phyloP scores from a whole-genome alignment of 2,888 invertebrate species.

The Microctonus aethiopoides region DNA sequence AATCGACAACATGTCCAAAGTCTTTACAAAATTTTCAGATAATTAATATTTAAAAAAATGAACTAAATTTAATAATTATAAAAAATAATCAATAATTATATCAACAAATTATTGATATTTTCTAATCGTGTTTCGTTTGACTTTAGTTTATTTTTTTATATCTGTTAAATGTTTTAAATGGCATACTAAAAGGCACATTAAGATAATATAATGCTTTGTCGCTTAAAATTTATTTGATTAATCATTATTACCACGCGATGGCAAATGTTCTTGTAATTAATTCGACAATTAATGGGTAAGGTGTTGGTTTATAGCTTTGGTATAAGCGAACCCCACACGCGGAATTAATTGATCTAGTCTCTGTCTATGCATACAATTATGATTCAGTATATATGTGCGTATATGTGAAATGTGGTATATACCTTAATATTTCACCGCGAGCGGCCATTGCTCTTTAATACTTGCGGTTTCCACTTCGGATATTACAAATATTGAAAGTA shows the following conservation, averaged over 20 bases:
- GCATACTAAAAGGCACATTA: background rate
- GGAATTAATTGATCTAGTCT: constrained; percentile 33
- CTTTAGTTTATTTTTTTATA: background rate
- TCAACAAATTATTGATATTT: background rate
- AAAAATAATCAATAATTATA: too few relatives aligned
- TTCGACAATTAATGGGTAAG: constrained; percentile 30
- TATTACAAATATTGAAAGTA: background rate
- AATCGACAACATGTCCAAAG: background rate
- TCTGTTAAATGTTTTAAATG: background rate
- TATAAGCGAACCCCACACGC: background rate
- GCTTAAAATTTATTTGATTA: background rate
- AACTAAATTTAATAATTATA: too few relatives aligned
- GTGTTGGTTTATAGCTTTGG: constrained; percentile 28
- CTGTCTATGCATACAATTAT: background rate
- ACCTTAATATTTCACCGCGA: constrained; percentile 5
- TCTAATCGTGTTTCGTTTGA: background rate
- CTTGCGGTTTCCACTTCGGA: background rate
- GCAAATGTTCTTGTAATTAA: constrained; percentile 31
- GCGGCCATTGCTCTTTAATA: background rate
- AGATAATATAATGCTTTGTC: background rate
- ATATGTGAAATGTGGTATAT: background rate
- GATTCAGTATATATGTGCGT: background rate
- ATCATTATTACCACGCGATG: background rate
- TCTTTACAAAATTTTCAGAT: too few relatives aligned
- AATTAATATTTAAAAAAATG: too few relatives aligned